These are phyloP conservation scores for Onychomys torridus DNA, from an alignment of 2,797 vertebrate genomes.

Conservation along the genomic window DNA sequence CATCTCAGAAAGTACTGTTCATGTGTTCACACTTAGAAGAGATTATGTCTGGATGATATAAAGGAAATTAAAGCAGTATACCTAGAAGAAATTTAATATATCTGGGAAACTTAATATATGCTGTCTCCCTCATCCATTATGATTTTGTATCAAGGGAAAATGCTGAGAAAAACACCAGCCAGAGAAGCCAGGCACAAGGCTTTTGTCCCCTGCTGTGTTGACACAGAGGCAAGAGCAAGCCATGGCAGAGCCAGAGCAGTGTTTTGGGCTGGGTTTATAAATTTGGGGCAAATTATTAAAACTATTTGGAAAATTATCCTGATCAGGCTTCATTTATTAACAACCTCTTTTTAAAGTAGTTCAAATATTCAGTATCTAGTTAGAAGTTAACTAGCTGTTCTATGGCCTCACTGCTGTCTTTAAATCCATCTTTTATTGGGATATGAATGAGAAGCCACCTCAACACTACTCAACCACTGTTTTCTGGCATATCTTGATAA, in stretches of 20 bases:
- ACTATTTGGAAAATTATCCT: constrained; percentile 34
- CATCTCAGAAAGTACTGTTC: constrained; percentile 64
- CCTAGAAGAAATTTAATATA: constrained; percentile 80
- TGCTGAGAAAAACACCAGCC: constrained; percentile 53
- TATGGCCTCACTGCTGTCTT: neutral
- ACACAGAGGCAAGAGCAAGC: neutral
- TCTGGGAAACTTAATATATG: constrained; percentile 77
- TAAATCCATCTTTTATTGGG: constrained; percentile 24
- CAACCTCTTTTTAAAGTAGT: constrained; percentile 15
- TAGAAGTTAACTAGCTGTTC: neutral
- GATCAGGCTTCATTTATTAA: constrained; percentile 60
- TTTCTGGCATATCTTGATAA: constrained; percentile 5
- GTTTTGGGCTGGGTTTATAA: neutral
- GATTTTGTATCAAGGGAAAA: constrained; percentile 68
- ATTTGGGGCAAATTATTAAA: constrained; percentile 32
- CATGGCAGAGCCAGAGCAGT: neutral
- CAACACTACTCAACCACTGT: neutral
- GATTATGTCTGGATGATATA: constrained; percentile 68
- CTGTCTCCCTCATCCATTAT: constrained; percentile 58
- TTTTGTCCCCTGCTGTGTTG: neutral
- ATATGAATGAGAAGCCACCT: neutral
- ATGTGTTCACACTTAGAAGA: constrained; percentile 64
- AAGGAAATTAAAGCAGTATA: constrained; percentile 78
- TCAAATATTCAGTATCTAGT: constrained; percentile 23
- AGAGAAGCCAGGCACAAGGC: neutral